phyloP scores from a whole-genome alignment of 2,888 invertebrate genomes.

The Eupithecia centaureata region DNA sequence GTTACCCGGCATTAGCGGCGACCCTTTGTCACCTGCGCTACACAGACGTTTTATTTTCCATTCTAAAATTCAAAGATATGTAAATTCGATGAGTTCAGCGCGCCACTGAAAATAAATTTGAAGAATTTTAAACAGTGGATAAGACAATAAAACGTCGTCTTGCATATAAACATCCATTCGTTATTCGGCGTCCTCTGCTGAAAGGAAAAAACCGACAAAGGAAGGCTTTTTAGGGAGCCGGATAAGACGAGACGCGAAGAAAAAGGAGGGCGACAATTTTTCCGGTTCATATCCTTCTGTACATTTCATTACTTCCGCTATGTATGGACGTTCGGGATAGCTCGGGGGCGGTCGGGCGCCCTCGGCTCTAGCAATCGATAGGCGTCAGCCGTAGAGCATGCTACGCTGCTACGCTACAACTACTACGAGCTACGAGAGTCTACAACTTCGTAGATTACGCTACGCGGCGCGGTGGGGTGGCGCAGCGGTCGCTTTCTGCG shows the following conservation, averaged over 20 bases:
- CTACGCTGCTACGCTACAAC: slow-evolving; percentile 65
- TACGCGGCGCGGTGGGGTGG: slow-evolving; percentile 51
- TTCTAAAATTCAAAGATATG: slow-evolving; percentile 43
- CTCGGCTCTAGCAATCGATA: slow-evolving; percentile 75
- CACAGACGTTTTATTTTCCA: slow-evolving; percentile 41
- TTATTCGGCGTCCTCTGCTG: slow-evolving; percentile 57
- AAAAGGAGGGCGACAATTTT: slow-evolving; percentile 80
- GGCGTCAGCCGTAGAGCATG: slow-evolving; percentile 57
- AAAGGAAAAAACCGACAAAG: slow-evolving; percentile 70
- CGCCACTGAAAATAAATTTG: slow-evolving; percentile 40
- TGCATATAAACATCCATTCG: slow-evolving; percentile 63
- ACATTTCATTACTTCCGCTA: slow-evolving; percentile 83
- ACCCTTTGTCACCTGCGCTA: slow-evolving; percentile 47
- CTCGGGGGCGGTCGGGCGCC: slow-evolving; percentile 54
- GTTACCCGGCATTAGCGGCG: slow-evolving; percentile 48
- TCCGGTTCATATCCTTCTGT: slow-evolving; percentile 82
- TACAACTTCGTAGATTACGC: slow-evolving; percentile 68
- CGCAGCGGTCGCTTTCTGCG: slow-evolving; percentile 50
- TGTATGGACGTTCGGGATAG: slow-evolving; percentile 64
- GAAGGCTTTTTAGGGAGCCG: slow-evolving; percentile 67
- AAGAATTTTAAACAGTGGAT: slow-evolving; percentile 48
- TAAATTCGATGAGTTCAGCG: slow-evolving; percentile 44
- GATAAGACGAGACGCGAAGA: slow-evolving; percentile 73
- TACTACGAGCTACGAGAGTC: slow-evolving; percentile 61
- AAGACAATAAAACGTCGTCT: slow-evolving; percentile 52